Evolutionary conservation across 1,140 invertebrate species (phyloP), one percentile per base, ranked within the genome.

Genomic region (Caenorhabditis tropicalis): DNA sequence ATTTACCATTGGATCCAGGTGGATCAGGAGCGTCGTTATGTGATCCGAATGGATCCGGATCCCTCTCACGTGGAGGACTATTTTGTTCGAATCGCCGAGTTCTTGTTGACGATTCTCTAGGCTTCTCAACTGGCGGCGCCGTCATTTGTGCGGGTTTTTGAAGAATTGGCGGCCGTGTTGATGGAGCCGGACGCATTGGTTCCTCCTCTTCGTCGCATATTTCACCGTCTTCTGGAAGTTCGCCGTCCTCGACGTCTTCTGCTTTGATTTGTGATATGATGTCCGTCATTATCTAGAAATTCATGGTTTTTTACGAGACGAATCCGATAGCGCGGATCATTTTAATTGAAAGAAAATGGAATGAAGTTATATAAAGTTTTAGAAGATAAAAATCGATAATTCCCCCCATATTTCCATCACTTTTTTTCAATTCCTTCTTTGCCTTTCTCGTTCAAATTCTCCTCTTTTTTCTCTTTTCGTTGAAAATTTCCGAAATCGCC

Each of bases 131-230:
- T 0, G 65, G n/a, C n/a, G 65, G 65, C 43, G 65, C 65, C 7
- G 33, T 15, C 3, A 24, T 33, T 36, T 29, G n/a, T 12, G 27
- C n/a, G 5, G 19, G n/a, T 6, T 48, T 39, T 10, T 70, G 27
- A 33, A 5, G 85, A 82, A 12, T 58, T 79, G 19, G 81, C 33
- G 53, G 12, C 39, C 9, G 24, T 12, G n/a, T 15, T 27, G 39
- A 2, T 27, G 80, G 84, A 36, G 31, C 48, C 9, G 85, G 31
- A n/a, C 43, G 19, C 6, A 21, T 19, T 36, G 46, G 46, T 84
- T 91, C 89, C 24, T 91, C 89, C 21, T 90, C 89, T 31, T 86
- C 85, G 31, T 90, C 89, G 81, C 82, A 90, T 60, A 90, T 90
- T 82, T 90, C 89, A 16, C 89, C 89, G 51, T 90, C 89, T 81